Evolutionary conservation across 2,888 invertebrate genomes (phyloP), one percentile per base, ranked within the genome.

Genomic region (Eledona agricola): DNA sequence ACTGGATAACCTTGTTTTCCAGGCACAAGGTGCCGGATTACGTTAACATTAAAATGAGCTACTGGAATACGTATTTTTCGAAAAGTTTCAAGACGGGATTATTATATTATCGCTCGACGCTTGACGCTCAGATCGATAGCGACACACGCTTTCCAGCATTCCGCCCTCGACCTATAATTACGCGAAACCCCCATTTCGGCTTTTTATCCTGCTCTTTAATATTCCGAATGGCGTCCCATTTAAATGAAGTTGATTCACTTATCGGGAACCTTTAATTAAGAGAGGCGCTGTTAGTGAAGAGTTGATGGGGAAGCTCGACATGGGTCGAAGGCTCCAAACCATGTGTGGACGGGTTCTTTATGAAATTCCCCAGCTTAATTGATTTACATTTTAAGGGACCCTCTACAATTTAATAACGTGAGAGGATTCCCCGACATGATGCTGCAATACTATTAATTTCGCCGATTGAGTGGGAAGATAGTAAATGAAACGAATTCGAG

Each of bases 171-270:
- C 49, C 40, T 50, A 40, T 50, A 50, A 50, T 50, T 40, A 50
- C 49, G 31, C 32, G 26, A 32, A 50, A 50, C 40, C 38, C 49
- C 32, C 49, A 22, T 50, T 50, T 50, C 49, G 19, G 38, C 49
- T 50, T 50, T 49, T 50, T 50, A 50, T 50, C 25, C 29, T 34
- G 28, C 53, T 51, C 53, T 56, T 58, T 55, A 52, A 47, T 42
- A 55, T 55, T 56, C 54, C 22, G 47, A 35, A 19, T 46, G 31
- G 47, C 43, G 43, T 43, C 43, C 34, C 43, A 58, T 58, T 58
- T 58, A 58, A 58, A 58, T 58, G 55, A 58, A 45, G 51, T 56
- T 51, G 55, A 54, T 58, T 56, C 58, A 58, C 56, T 58, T 58
- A 58, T 56, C 53, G 58, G 56, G 51, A 55, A 42, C 52, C 53